Evolutionary conservation across 2,888 invertebrate genomes (phyloP).

Genomic region (Mechanitis messenoides): DNA sequence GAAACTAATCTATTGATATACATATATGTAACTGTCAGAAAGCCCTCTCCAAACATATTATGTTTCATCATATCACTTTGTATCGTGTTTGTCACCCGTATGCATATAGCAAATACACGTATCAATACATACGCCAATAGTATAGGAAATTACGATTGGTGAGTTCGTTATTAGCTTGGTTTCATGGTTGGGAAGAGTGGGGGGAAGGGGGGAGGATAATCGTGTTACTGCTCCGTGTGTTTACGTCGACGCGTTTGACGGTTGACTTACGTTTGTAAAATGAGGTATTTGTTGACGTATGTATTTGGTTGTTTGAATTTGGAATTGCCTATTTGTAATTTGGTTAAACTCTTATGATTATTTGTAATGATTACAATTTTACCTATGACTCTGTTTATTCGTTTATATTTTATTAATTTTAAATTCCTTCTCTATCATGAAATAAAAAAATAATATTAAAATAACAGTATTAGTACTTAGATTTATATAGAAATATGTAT

Average conservation of each 20-base stretch:
- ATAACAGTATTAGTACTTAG: too few species aligned
- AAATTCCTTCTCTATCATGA: too few species aligned
- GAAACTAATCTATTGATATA: not conserved
- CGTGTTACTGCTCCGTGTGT: conserved; percentile 23
- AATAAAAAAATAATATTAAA: too few species aligned
- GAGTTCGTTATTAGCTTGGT: conserved; percentile 50
- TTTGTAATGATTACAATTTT: not conserved
- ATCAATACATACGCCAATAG: conserved; percentile 14
- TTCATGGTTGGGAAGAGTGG: conserved; percentile 26
- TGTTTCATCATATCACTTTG: conserved; percentile 3
- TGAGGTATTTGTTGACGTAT: conserved; percentile 14
- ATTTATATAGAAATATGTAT: too few species aligned
- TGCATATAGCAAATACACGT: not conserved
- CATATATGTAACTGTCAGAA: not conserved
- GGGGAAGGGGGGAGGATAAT: conserved; percentile 23
- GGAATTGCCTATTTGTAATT: conserved; percentile 1
- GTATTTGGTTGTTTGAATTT: conserved; percentile 12
- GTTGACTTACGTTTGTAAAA: conserved; percentile 24
- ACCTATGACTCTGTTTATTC: not conserved
- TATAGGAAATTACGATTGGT: conserved; percentile 44
- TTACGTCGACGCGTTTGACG: conserved; percentile 20
- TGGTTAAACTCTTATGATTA: not conserved
- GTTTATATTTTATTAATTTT: not conserved
- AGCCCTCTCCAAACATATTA: conserved; percentile 2
- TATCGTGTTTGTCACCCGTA: conserved; percentile 5